Base-by-base conservation (phyloP, 1,140 invertebrate species). In the Papilio polyxenes region DNA sequence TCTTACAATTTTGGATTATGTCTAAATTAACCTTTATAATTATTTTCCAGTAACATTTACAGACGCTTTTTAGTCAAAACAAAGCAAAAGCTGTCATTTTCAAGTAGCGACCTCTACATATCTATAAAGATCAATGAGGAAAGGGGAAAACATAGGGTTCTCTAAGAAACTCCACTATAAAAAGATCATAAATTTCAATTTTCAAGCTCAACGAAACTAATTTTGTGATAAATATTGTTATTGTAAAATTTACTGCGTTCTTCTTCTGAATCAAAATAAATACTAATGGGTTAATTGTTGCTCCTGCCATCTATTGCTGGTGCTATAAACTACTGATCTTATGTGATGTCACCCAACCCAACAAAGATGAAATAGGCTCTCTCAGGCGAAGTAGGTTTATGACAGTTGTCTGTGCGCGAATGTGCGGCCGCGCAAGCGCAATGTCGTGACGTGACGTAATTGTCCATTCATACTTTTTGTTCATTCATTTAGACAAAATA, bases 401-500 rank as follows among this genome's bases (percentile, higher is more conserved):
- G 56, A 59, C 56, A 78, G 81, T 85, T 79, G 80, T 83, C 85
- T 87, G 82, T 86, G 82, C 65, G 82, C 83, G 83, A 85, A 85
- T 85, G 81, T 86, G 86, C 87, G 85, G 86, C 87, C 91, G 92
- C 92, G 92, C 93, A 94, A 87, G 92, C 92, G 93, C 92, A 91
- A 89, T 90, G 87, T 91, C 88, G 89, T 91, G 90, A 92, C 90
- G 92, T 94, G 93, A 94, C 93, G 93, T 94, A 93, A 94, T 94
- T 90, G 87, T 90, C 90, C 93, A 94, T 94, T 94, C 92, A 94
- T 94, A 90, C 88, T 93, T 94, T 93, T 93, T 94, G 89, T 93
- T 93, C 92, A 93, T 93, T 93, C 88, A 94, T 88, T 87, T 88
- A 88, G 87, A 87, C 88, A 87, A 92, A 91, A 89, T 88, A 90